phyloP scores from a whole-genome alignment of 2,888 invertebrate species.

The Thymelicus sylvestris region DNA sequence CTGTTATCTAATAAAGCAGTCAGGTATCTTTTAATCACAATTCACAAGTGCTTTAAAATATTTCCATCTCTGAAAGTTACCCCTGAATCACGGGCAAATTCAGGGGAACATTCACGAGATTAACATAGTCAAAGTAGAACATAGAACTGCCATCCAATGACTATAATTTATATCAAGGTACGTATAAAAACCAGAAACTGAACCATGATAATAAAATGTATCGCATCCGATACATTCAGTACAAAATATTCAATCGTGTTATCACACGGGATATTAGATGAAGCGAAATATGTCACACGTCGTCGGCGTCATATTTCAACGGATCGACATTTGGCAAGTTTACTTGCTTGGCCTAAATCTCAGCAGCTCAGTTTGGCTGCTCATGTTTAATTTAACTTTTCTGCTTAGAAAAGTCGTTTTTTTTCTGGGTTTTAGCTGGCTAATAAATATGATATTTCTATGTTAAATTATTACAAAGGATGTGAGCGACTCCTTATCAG shows the following conservation, averaged over 20 bases:
- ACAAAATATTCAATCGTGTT: constrained; percentile 2
- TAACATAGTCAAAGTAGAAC: too few relatives aligned
- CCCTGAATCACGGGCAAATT: too few relatives aligned
- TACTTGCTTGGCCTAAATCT: constrained; percentile 7
- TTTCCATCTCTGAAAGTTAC: too few relatives aligned
- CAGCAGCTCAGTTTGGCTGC: not conserved
- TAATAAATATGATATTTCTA: not conserved
- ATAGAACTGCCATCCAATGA: too few relatives aligned
- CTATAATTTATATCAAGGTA: not conserved
- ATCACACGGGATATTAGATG: constrained; percentile 7
- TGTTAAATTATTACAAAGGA: too few relatives aligned
- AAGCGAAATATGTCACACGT: constrained; percentile 16
- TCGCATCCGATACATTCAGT: not conserved
- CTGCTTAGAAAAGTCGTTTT: not conserved
- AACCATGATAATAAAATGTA: not conserved
- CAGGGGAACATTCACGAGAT: too few relatives aligned
- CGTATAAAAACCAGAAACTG: not conserved
- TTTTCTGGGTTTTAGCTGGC: not conserved
- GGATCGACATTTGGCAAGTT: constrained; percentile 16
- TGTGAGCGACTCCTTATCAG: too few relatives aligned
- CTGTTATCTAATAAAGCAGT: too few relatives aligned
- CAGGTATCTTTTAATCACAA: too few relatives aligned
- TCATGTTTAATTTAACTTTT: not conserved
- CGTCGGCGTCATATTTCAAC: constrained; percentile 15
- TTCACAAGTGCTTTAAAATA: too few relatives aligned